These are phyloP conservation scores for Uria aalge DNA, from an alignment of 2,113 vertebrate species.

Conservation along the genomic window DNA sequence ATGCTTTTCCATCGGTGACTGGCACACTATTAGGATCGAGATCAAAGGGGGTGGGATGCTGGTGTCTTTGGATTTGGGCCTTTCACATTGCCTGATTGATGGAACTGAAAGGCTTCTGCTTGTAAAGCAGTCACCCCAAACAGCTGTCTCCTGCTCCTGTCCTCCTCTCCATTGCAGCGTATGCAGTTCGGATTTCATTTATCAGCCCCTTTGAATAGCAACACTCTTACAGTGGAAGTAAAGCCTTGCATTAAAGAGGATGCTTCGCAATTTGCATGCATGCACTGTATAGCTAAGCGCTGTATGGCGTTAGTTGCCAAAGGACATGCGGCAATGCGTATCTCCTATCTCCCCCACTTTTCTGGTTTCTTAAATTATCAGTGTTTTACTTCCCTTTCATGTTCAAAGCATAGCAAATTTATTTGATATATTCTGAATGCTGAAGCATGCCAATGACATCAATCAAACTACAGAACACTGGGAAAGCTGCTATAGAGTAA, in stretches of 20 bases:
- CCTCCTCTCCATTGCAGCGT: conserved; percentile 65
- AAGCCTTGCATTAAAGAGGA: conserved; percentile 38
- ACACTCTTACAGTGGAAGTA: conserved; percentile 47
- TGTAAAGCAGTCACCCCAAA: conserved; percentile 72
- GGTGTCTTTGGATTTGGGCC: conserved; percentile 72
- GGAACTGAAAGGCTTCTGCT: conserved; percentile 68
- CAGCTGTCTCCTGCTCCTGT: conserved; percentile 75
- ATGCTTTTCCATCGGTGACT: conserved; percentile 64
- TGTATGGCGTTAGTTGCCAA: conserved; percentile 35
- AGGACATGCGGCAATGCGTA: conserved; percentile 57
- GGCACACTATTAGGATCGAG: conserved; percentile 73
- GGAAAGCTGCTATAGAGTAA: conserved; percentile 62
- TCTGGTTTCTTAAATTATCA: conserved; percentile 73
- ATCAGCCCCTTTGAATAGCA: conserved; percentile 70
- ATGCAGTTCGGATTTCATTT: conserved; percentile 73
- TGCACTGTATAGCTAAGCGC: not conserved
- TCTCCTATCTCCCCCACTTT: conserved; percentile 67
- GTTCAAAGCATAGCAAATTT: conserved; percentile 75
- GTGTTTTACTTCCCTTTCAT: conserved; percentile 75
- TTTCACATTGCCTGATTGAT: conserved; percentile 74
- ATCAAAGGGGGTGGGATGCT: conserved; percentile 73
- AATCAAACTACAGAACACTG: conserved; percentile 60
- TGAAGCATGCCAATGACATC: conserved; percentile 65
- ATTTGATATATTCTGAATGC: conserved; percentile 76
- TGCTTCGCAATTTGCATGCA: conserved; percentile 59